These are phyloP conservation scores for Hirundichthys speculiger DNA, from an alignment of 2,113 vertebrate genomes.

Conservation along the genomic window DNA sequence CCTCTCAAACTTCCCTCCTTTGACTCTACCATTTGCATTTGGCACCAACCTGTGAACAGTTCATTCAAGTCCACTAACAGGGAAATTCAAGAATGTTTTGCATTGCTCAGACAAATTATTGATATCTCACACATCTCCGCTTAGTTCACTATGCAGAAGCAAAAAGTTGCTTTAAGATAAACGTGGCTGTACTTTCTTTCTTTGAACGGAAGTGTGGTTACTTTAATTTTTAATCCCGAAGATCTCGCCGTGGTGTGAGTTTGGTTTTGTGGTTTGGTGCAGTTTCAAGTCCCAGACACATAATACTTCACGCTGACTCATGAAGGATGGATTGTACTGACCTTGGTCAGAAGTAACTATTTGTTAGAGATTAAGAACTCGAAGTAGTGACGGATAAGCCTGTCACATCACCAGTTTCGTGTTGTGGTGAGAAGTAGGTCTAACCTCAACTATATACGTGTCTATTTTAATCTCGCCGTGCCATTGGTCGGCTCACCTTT, in stretches of 20 bases:
- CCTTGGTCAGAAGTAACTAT: too few species aligned
- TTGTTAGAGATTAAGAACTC: too few species aligned
- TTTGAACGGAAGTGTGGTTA: too few species aligned
- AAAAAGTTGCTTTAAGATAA: neutral
- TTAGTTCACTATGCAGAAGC: neutral
- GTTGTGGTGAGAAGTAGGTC: conserved; percentile 25
- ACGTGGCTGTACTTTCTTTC: neutral
- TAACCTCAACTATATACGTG: conserved; percentile 72
- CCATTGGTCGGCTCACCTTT: conserved; percentile 68
- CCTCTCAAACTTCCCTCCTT: conserved; percentile 13
- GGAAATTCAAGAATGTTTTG: conserved; percentile 53
- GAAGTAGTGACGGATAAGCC: neutral
- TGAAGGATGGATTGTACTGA: too few species aligned
- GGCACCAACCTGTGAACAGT: conserved; percentile 17
- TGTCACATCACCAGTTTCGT: conserved; percentile 24
- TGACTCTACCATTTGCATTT: conserved; percentile 51
- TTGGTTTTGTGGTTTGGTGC: too few species aligned
- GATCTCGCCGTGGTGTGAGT: too few species aligned
- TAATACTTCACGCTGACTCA: too few species aligned
- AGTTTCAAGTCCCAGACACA: too few species aligned
- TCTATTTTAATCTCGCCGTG: conserved; percentile 78
- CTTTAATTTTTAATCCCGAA: too few species aligned
- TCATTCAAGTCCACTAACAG: conserved; percentile 10
- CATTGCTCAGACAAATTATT: conserved; percentile 18
- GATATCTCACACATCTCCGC: conserved; percentile 4